Base-by-base conservation (phyloP, 2,888 invertebrate genomes). In the Hoplodrina blanda region DNA sequence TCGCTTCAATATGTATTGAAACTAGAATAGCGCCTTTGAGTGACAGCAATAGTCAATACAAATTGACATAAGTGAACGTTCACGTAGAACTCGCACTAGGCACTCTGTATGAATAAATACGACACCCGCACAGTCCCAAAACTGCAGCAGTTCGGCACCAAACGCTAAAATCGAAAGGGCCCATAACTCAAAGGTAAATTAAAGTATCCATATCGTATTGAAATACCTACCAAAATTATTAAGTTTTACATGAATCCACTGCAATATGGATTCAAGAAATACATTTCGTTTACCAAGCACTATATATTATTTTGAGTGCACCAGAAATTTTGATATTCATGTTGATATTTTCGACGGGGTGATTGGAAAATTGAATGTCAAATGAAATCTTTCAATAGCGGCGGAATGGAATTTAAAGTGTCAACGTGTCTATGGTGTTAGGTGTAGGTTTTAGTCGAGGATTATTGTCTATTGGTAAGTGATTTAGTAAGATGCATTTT, bases 321-420 rank as follows among this genome's bases (percentile, higher is more conserved):
- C 88, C 89, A 72, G 82, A 78, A 92, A 93, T 92, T 93, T 93
- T 89, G 89, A 87, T 71, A 67, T 87, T 73, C 92, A 92, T 92
- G 33, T 78, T 86, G 85, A 85, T 65, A 74, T 54, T 66, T 55
- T 52, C 13, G 41, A 80, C 76, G 33, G 63, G 83, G 37, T 82
- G 67, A 57, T 79, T 82, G 75, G 80, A 82, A 79, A 79, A 82
- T 61, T 54, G 41, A 54, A 74, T 60, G 83, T 79, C 79, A 79
- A 63, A 73, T 65, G 52, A 65, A 60, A 78, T 71, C 57, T 50
- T 64, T 78, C 82, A 71, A 49, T 30, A 54, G 46, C 13, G 57
- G 33, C 6, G 8, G 25, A 81, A 50, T 65, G 4, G n/a, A 62
- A 59, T 71, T 79, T 77, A 13, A 37, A 63, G 70, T 41, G 17